Evolutionary conservation across 2,888 invertebrate species (phyloP), one percentile per base, ranked within the genome.

Genomic region (Hypercompe scribonia): DNA sequence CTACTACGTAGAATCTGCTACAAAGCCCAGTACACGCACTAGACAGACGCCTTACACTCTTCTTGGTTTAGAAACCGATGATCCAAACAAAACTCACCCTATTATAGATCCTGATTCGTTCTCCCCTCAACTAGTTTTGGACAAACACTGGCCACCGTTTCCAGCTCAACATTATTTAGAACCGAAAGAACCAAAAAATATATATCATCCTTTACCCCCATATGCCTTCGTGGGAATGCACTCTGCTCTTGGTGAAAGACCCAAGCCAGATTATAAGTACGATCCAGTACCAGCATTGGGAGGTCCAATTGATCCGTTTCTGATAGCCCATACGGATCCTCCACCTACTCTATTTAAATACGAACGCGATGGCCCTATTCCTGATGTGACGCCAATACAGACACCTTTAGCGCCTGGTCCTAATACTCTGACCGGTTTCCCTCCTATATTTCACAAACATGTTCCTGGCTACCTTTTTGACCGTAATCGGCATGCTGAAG

Each of bases 381-480:
- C 95, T 11, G 95, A 95, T 74, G 83, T 93, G 31, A 87, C 90
- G 65, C 90, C 90, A 3, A 77, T 95, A 46, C 88, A 90, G 71
- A 95, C 95, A 69, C 84, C 89, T 18, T 75, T 91, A 28, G 84
- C 87, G 65, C 92, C 92, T 39, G 95, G 95, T n/a, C 95, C 95
- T 2, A 89, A 89, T 77, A 95, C 95, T 28, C 85, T 95, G 67
- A 90, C 93, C 68, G 95, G 95, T 33, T 95, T 95, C 86, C 95
- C 95, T 70, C 95, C 95, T 24, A 94, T 92, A 79, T 95, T 95
- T 90, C 95, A 90, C 81, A 95, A 93, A 89, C 92, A 95, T 83
- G 94, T 95, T 78, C 95, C 95, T 72, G 94, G 95, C 79, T 95
- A 94, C 91, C 91, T 95, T 78, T 95, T 93, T 89, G 86, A 92